Evolutionary conservation across 2,888 invertebrate species (phyloP), one percentile per base, ranked within the genome.

Genomic region (Lasius fuliginosus): DNA sequence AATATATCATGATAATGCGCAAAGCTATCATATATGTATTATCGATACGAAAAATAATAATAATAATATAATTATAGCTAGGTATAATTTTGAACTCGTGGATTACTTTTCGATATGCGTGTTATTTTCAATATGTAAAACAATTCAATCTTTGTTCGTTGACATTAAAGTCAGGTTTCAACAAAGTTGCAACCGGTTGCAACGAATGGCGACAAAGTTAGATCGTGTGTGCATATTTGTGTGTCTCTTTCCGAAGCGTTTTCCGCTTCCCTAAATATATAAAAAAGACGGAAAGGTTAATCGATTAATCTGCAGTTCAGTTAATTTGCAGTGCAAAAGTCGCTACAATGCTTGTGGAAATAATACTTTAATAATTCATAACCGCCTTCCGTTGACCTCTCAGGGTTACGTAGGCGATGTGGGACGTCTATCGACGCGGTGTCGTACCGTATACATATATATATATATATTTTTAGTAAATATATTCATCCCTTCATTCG

Each of bases 291-390:
- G 71, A 18, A 73, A 73, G 58, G 36, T 73, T 73, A 73, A 56
- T 73, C 58, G 40, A 40, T 30, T 46, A 42, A 49, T 23, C 23
- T 18, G 3, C 9, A 23, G 23, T 36, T 40, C 64, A 49, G 36
- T 49, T 49, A 65, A 49, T 75, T 75, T 6, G n/a, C 65, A 46
- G 27, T 67, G 36, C 12, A 8, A 53, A 53, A 40, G 40, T 68
- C 27, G 1, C 15, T 30, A 15, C 56, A n/a, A 27, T 9, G 12
- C 5, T n/a, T 23, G 46, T 15, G 36, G 30, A 42, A 77, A 42
- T 53, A 40, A 77, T 42, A 33, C 42, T 58, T 71, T 12, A 60
- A 79, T 79, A 79, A 79, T 71, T 79, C 27, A 40, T 62, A 73
- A 71, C 18, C 69, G 58, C 18, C 76, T 65, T 18, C 56, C 42